Percentiles rank a stretch among this genome's conserved stretches.
Evolutionary conservation across 2,888 invertebrate species (phyloP).

Genomic region (Artemia sinica): DNA sequence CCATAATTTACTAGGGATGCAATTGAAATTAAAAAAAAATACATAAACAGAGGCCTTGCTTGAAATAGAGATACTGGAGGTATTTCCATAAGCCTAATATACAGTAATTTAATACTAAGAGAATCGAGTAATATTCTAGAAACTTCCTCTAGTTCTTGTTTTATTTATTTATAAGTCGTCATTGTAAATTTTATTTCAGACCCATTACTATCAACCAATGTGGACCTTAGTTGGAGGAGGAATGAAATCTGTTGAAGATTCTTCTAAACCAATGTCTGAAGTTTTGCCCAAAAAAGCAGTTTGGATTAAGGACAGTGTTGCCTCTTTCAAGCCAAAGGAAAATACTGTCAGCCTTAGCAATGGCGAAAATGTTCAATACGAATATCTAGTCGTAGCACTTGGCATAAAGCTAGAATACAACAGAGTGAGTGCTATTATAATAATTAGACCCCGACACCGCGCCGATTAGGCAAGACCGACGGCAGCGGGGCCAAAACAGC

Average conservation of each 20-base stretch:
- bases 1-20: no score
- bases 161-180: no score
- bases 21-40: background rate
- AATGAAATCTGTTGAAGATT: conserved; percentile 47
- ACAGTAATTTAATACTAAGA: background rate
- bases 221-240: conserved; percentile 88
- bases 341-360: conserved; percentile 47
- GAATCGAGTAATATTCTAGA: background rate
- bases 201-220: conserved; percentile 87
- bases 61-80: no score
- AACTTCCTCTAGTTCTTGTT: background rate
- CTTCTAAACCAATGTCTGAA: conserved; percentile 42
- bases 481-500: no score
- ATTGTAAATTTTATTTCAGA: conserved; percentile 33
- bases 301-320: conserved; percentile 61
- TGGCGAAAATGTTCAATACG: conserved; percentile 57
- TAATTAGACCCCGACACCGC: no score
- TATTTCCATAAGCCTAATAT: no score
- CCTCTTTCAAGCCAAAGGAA: conserved; percentile 48
- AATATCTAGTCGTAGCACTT: conserved; percentile 61
- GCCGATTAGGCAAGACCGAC: no score
- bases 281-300: conserved; percentile 56
- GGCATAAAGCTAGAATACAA: conserved; percentile 63
- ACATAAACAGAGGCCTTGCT: no score
- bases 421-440: conserved; percentile 45